These are phyloP conservation scores for Galagoides demidoff DNA, from an alignment of 2,797 vertebrate species.

Conservation along the genomic window DNA sequence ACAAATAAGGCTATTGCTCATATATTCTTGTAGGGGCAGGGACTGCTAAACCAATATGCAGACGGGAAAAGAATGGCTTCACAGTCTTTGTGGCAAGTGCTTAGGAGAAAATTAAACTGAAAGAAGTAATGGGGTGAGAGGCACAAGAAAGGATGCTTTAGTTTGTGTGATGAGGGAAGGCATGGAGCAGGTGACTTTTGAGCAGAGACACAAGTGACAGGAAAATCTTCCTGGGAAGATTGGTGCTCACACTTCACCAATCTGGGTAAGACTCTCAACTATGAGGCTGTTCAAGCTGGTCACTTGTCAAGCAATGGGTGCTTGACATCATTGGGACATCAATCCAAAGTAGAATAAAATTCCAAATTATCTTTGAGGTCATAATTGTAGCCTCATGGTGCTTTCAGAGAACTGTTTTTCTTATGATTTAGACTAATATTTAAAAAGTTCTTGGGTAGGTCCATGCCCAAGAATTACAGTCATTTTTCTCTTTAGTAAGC, in stretches of 20 bases:
- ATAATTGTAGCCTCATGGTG: not conserved
- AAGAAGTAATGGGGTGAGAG: not conserved
- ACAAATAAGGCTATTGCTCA: not conserved
- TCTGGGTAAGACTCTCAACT: not conserved
- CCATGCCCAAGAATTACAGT: slow-evolving; percentile 23
- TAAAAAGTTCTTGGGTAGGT: slow-evolving; percentile 9
- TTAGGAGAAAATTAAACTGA: not conserved
- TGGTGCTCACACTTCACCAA: not conserved
- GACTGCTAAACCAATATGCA: not conserved
- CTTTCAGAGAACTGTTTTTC: slow-evolving; percentile 63
- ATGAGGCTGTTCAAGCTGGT: not conserved
- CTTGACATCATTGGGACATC: not conserved
- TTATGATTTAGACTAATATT: slow-evolving; percentile 35
- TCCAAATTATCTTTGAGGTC: not conserved
- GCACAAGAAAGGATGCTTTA: not conserved
- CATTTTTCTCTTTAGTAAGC: slow-evolving; percentile 42
- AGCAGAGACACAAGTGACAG: not conserved
- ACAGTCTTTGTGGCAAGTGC: not conserved
- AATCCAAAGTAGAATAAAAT: slow-evolving; percentile 18
- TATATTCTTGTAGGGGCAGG: not conserved
- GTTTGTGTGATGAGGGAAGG: not conserved
- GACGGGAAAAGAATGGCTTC: not conserved
- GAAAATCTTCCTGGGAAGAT: not conserved
- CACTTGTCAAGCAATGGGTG: not conserved
- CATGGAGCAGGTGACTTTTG: not conserved